These are phyloP conservation scores for Ecdyonurus torrentis DNA, from an alignment of 2,888 invertebrate genomes.

Conservation along the genomic window DNA sequence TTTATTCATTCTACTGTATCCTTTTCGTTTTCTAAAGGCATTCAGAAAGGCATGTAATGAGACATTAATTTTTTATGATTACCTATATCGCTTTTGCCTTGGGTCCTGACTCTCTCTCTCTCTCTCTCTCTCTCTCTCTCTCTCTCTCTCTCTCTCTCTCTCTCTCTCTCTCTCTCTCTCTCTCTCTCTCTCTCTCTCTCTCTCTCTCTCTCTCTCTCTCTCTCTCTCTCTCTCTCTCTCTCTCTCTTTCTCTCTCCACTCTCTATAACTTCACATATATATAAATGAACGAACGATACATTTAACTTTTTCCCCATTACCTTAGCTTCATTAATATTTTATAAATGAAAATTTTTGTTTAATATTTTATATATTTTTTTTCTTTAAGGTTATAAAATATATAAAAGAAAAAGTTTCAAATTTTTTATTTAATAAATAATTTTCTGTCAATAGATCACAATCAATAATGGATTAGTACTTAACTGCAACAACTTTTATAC, in stretches of 20 bases:
- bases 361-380: not conserved
- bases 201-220: not conserved
- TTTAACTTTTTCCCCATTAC: not conserved
- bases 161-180: not conserved
- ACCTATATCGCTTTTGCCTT: conserved; percentile 1
- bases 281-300: not conserved
- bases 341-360: not conserved
- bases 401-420: no score
- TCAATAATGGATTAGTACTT: no score
- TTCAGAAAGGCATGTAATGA: conserved; percentile 3
- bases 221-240: not conserved
- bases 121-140: no score
- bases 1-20: not conserved
- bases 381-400: no score
- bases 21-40: conserved; percentile 1
- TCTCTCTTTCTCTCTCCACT: not conserved
- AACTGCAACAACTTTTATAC: no score
- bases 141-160: no score
- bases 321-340: not conserved
- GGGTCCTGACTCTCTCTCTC: no score
- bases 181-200: not conserved
- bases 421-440: no score
- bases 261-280: not conserved
- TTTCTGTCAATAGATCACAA: no score
- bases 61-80: conserved; percentile 3